phyloP scores from a whole-genome alignment of 1,140 invertebrate genomes.

The Ylistrum balloti region DNA sequence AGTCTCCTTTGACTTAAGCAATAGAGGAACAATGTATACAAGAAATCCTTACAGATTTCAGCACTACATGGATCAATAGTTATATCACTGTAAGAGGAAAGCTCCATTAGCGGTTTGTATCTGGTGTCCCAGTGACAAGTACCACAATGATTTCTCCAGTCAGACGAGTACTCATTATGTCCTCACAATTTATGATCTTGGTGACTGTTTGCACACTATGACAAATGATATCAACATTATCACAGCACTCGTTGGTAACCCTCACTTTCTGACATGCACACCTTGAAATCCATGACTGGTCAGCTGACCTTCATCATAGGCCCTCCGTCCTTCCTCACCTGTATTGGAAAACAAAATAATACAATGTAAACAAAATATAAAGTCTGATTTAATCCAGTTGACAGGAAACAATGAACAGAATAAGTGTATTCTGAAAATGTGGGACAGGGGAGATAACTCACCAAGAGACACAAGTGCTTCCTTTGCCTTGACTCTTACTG shows the following conservation, averaged over 20 bases:
- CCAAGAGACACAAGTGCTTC: conserved; percentile 79
- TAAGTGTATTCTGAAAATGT: not conserved
- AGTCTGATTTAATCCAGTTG: not conserved
- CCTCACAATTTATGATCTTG: not conserved
- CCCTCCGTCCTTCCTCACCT: conserved; percentile 81
- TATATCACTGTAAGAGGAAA: not conserved
- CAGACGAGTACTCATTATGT: not conserved
- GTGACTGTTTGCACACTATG: not conserved
- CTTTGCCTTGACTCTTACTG: conserved; percentile 76
- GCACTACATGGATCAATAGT: too few species aligned
- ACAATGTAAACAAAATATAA: not conserved
- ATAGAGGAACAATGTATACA: not conserved
- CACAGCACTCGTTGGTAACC: not conserved
- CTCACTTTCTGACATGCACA: conserved; percentile 78
- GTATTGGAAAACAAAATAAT: conserved; percentile 51
- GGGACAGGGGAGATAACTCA: conserved; percentile 59
- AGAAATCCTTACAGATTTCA: not conserved
- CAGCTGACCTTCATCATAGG: conserved; percentile 82
- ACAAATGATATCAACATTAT: not conserved
- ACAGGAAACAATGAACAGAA: not conserved
- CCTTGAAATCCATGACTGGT: conserved; percentile 83
- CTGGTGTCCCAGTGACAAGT: not conserved
- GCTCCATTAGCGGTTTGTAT: not conserved
- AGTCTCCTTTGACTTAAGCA: not conserved
- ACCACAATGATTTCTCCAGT: not conserved